Evolutionary conservation across 1,140 invertebrate genomes (phyloP), one percentile per base, ranked within the genome.

Genomic region (Lutraria rhynchaena): DNA sequence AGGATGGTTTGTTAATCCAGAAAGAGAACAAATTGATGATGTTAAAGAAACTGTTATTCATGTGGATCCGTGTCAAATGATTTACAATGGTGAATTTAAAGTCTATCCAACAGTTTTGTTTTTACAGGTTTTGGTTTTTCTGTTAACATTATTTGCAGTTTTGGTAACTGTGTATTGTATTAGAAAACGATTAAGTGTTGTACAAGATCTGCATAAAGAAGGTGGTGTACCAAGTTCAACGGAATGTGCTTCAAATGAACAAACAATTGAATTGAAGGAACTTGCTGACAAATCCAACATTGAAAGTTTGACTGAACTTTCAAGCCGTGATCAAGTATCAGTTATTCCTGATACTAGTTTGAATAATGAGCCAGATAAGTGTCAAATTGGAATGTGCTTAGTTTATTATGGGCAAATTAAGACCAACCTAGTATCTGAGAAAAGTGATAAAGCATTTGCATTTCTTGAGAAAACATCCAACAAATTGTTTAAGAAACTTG

Each of bases 401-500:
- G 31, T 15, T 29, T 67, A 80, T 24, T 53, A 70, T n/a, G 11
- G 46, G n/a, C 24, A 17, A 57, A 27, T 67, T n/a, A 60, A 29
- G 17, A 58, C 33, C 22, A 44, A 37, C 60, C 3, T 31, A 15
- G n/a, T 15, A 41, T 41, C n/a, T 31, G n/a, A 46, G 3, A 41
- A 31, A 3, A 46, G 41, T 46, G 13, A 22, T 31, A 27, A 5
- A 46, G 41, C 44, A 27, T 46, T 35, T 3, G 29, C 29, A 31
- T 69, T 80, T 60, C 53, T 80, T 4, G 61, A 70, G 9, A 33
- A 49, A 3, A 80, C 76, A 15, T 41, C 51, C 17, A 65, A 58
- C 15, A 80, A 70, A 49, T 31, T 80, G 24, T 69, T 80, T 70
- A 44, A 49, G 22, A 80, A 80, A 31, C 44, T 80, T 29, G 76